A percentile compares a stretch with the other conserved stretches of the same genome.
These are phyloP conservation scores for Sebastes elongatus DNA, from an alignment of 2,797 vertebrate genomes.

Conservation along the genomic window DNA sequence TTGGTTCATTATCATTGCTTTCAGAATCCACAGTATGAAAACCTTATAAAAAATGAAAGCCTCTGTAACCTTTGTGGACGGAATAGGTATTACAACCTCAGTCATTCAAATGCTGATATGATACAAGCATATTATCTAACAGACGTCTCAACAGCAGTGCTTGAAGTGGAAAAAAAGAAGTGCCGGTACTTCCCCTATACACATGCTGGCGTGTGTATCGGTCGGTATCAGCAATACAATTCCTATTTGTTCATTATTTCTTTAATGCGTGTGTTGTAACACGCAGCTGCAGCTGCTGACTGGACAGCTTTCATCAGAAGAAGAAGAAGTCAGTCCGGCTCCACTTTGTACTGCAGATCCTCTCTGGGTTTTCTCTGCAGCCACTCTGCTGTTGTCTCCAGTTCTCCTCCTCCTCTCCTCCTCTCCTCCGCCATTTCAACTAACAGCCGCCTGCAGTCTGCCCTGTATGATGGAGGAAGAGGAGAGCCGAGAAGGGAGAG, in stretches of 20 bases:
- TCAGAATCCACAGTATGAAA: too few species aligned
- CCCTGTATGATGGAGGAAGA: conserved; percentile 43
- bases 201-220: not conserved
- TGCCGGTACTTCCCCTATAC: not conserved
- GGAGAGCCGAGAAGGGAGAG: not conserved
- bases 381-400: not conserved
- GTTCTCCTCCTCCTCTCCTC: too few species aligned
- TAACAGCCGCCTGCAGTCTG: not conserved
- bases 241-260: too few species aligned
- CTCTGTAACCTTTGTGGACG: too few species aligned
- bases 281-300: not conserved
- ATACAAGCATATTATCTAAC: too few species aligned
- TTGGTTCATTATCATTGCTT: too few species aligned
- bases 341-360: conserved; percentile 12
- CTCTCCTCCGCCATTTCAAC: conserved; percentile 28
- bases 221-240: not conserved
- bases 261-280: not conserved
- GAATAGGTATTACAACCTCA: too few species aligned
- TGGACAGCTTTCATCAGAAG: not conserved
- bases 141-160: not conserved
- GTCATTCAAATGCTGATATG: too few species aligned
- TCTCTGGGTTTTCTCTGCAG: conserved; percentile 16
- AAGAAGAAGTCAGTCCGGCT: conserved; percentile 1
- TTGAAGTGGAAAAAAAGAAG: not conserved
- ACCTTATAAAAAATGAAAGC: too few species aligned